Conservation (phyloP, 2,113 vertebrate genomes). For the Cnemophilus loriae region DNA sequence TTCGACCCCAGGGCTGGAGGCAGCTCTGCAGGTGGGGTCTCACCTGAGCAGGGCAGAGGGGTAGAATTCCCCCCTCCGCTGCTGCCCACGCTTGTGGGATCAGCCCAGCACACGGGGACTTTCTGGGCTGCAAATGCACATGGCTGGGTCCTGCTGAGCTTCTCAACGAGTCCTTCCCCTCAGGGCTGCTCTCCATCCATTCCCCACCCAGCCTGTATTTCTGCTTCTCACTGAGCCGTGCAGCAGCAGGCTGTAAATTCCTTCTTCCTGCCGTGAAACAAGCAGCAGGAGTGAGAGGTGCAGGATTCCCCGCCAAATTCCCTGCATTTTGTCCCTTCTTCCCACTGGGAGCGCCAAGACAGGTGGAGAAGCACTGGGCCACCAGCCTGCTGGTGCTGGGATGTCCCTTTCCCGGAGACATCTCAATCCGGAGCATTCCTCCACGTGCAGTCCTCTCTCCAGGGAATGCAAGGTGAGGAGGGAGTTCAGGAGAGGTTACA, state of each 20-base stretch:
- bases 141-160: neutral
- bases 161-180: neutral
- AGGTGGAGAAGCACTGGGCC: neutral
- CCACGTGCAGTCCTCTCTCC: neutral
- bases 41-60: neutral
- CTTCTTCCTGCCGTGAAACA: neutral
- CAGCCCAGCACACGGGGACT: neutral
- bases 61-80: neutral
- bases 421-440: fast-evolving
- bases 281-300: neutral
- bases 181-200: neutral
- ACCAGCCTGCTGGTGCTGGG: neutral
- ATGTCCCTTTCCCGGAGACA: neutral
- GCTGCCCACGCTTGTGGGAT: neutral
- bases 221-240: neutral
- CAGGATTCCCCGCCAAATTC: neutral
- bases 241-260: neutral
- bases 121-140: neutral
- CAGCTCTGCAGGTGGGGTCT: neutral
- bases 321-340: neutral
- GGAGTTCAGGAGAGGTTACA: neutral
- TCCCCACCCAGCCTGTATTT: neutral
- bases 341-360: too few relatives aligned
- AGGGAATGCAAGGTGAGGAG: neutral
- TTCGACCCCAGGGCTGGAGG: neutral